Base-by-base conservation (phyloP, 2,888 invertebrate species). In the Cistogaster globosa region DNA sequence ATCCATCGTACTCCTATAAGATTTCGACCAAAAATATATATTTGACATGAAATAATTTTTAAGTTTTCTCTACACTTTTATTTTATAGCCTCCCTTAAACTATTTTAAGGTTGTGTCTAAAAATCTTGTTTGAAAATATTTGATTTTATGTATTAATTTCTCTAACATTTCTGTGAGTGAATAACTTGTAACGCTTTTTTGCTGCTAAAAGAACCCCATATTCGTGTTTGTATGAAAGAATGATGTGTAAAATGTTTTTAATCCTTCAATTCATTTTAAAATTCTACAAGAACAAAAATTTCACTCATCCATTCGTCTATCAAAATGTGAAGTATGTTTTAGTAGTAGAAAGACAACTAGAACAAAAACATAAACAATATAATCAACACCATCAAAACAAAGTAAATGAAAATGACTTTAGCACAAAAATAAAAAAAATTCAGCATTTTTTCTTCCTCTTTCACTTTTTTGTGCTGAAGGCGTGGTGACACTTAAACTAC, bases 401-500 rank as follows among this genome's bases (percentile, higher is more conserved):
- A 65, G 55, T 78, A 42, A 42, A 42, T 42, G 82, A 67, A 85
- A 82, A 85, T 75, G 78, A 82, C 78, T 85, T 82, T 69, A 74
- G 51, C 53, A 78, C 36, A 82, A 77, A 68, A 26, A 68, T 55
- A 71, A n/a, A 26, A 68, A 63, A 71, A n/a, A 12, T 45, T 32
- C 55, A 32, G 63, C 42, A 45, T 42, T 62, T 62, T 69, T 71
- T 71, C 26, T 36, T 36, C 42, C n/a, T 69, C 12, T 48, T 42
- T n/a, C 18, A 8, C 14, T 32, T 63, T 26, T 62, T 55, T 63
- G 62, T 22, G 82, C 85, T 85, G 36, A 75, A 79, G 85, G 82
- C 82, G 75, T 85, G 85, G 78, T 85, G 82, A 82, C 85, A 85
- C 85, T 84, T 84, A 81, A 84, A 81, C 81, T 81, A 81, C n/a